Base-by-base conservation (phyloP, 2,888 invertebrate genomes). In the Ectropis crepuscularia region DNA sequence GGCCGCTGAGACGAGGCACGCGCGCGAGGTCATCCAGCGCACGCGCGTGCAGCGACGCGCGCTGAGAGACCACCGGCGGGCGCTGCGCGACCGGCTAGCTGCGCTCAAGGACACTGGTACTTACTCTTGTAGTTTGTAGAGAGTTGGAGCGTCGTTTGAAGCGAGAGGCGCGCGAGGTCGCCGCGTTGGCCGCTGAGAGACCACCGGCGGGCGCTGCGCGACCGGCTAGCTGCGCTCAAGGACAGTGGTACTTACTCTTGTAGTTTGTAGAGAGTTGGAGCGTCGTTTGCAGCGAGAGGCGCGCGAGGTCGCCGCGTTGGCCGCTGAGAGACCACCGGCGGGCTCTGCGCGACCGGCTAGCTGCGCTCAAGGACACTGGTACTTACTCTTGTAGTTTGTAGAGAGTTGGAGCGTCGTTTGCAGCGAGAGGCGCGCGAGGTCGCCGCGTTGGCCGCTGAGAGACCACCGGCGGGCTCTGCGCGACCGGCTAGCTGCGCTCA, bases 1-100 rank as follows among this genome's bases (percentile, higher is more conserved):
- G 53, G 89, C 89, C 8, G 83, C 87, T 0, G 92, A 92, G 68
- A 88, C 88, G 64, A 84, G 87, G 57, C 87, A 89, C 70, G 92
- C 92, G 0, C 81, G 85, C 5, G 88, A 90, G 57, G 85, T 85
- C 58, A 79, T 87, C 8, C 67, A 78, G 11, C 83, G 92, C 11
- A 80, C 85, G 45, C 82, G 86, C 5, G 66, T 79, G 0, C 92
- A 92, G 76, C 78, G 91, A 0, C 79, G 82, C 0, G 92, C 90
- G 0, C 73, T 92, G 72, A 81, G 81, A 51, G 79, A 79, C 16
- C 82, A 88, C 43, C 75, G 77, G 47, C 77, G 74, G 10, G 79
- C 83, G 12, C 79, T 90, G 10, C 70, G 77, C 4, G 67, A 80
- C 10, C 86, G 89, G 41, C 79, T 92, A 9, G 72, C 81, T 5